Percentiles rank a stretch among this genome's conserved stretches.
phyloP scores from a whole-genome alignment of 2,797 vertebrate species.

The Amblyraja radiata region DNA sequence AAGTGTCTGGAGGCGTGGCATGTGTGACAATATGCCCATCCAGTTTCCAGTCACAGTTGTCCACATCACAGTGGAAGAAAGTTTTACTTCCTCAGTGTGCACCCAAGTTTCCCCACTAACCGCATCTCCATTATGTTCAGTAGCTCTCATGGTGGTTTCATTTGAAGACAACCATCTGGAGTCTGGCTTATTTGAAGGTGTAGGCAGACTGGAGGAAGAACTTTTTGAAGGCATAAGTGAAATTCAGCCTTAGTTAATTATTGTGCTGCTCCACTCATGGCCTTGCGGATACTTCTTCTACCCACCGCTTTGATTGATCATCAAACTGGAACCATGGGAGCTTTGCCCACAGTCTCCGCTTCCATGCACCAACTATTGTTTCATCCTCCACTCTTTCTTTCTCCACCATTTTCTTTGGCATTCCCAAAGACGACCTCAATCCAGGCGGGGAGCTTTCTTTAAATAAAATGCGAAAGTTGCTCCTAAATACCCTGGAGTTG shows the following conservation, averaged over 20 bases:
- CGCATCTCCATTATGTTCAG: background rate
- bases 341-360: background rate
- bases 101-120: background rate
- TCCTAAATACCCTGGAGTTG: background rate
- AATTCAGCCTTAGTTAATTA: background rate
- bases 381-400: background rate
- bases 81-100: no score
- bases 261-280: background rate
- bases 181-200: background rate
- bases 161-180: background rate
- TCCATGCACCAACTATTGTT: background rate
- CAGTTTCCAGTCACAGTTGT: background rate
- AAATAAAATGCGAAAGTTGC: background rate
- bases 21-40: no score
- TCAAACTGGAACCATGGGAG: background rate
- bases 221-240: background rate
- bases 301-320: background rate
- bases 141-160: background rate
- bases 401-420: background rate
- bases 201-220: background rate
- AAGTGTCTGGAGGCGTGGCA: no score
- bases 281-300: background rate
- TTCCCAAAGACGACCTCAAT: background rate
- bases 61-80: background rate
- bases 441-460: background rate